Base-by-base conservation (phyloP, 53 echinoderm and acorn worm species). In the Holothuria scabra region DNA sequence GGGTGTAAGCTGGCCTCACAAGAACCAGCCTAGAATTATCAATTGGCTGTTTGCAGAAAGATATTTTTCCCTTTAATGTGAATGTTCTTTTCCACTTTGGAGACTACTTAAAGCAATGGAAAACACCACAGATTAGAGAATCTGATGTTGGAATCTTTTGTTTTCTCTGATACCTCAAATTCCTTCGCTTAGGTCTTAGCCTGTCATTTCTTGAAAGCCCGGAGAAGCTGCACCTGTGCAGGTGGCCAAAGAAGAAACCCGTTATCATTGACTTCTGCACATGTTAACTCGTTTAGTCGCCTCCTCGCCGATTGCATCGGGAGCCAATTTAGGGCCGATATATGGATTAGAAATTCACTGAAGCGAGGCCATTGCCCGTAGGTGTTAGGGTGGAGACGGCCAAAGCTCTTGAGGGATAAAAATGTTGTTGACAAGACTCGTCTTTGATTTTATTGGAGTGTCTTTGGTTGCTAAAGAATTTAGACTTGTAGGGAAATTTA, bases 281-380 rank as follows among this genome's bases (percentile, higher is more conserved):
- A 81, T 81, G 82, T 81, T 81, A 81, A 81, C 81, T 81, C 81
- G 81, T 81, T 81, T 81, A 81, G 81, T 63, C 64, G 81, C 81
- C 81, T 81, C 81, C 44, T 63, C 46, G 81, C 62, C 65, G 60
- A 81, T 61, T 81, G 81, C 81, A 81, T 81, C 65, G 62, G 62
- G 62, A 81, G 65, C 81, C 81, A 81, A 81, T 81, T 81, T 81
- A 81, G 60, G 64, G 49, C 81, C 62, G 62, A 81, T 81, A 81
- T 81, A 81, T 81, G 81, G 81, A 81, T 81, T 81, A 81, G 81
- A 38, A 81, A 81, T 81, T 81, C 81, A 81, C 30, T 81, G 81
- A 81, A 81, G 81, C 81, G 81, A 81, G 81, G 81, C 81, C 81
- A 81, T 81, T 81, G 81, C 81, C 81, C 81, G 62, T 30, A 64